A percentile compares a stretch with the other conserved stretches of the same genome.
Evolutionary conservation across 2,888 invertebrate genomes (phyloP).

Genomic region (Heliconius aoede): DNA sequence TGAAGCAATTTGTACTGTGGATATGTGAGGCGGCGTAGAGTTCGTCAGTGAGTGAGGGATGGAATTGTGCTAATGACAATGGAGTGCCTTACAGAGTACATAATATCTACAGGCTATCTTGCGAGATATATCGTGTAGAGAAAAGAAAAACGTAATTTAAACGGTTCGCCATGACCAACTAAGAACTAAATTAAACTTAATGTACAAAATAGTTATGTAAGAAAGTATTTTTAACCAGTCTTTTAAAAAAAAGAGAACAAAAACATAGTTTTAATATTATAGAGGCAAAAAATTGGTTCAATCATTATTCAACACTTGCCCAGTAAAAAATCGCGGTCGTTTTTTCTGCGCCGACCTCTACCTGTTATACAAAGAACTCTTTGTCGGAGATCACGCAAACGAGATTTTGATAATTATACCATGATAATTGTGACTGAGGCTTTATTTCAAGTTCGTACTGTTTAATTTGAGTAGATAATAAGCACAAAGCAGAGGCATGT

Average conservation of each 20-base stretch:
- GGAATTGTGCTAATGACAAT: too few relatives aligned
- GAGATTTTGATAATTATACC: conserved; percentile 37
- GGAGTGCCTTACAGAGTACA: too few relatives aligned
- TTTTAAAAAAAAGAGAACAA: neutral
- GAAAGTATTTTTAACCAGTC: conserved; percentile 7
- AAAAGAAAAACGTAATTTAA: too few relatives aligned
- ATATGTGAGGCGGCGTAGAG: too few relatives aligned
- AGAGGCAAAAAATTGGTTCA: conserved; percentile 24
- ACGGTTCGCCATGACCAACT: neutral
- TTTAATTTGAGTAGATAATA: neutral
- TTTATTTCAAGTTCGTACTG: conserved; percentile 32
- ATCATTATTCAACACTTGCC: conserved; percentile 26
- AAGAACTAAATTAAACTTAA: neutral
- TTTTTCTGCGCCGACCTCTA: conserved; percentile 50
- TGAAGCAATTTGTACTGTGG: too few relatives aligned
- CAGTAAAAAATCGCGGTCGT: conserved; percentile 48
- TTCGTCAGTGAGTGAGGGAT: too few relatives aligned
- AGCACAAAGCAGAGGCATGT: too few relatives aligned
- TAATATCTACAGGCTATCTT: too few relatives aligned
- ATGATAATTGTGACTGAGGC: conserved; percentile 19
- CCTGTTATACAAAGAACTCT: conserved; percentile 45
- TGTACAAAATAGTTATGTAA: neutral
- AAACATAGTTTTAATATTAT: conserved; percentile 19
- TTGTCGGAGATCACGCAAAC: conserved; percentile 46
- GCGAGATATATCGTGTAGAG: too few relatives aligned